Evolutionary conservation across 30 jellyfish, hydroid and myxozoan genomes (phyloP), one percentile per base, ranked within the genome.

Genomic region (Cassiopea xamachana): DNA sequence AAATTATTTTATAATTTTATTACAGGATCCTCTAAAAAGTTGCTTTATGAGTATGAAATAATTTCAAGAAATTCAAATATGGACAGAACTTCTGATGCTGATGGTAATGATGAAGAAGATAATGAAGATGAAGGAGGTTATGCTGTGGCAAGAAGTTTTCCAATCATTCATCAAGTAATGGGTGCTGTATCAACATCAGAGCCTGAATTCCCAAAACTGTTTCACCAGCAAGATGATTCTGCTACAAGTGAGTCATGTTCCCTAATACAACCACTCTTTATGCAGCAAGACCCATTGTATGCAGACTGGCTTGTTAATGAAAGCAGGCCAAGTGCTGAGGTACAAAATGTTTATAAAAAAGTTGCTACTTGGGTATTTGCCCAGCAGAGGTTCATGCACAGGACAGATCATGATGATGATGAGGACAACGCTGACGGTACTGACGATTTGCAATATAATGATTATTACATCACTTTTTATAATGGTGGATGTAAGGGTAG

Each of bases 281-380:
- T 39, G 7, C 87, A 15, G 19, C 27, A 67, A 8, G 96, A 91
- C 72, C 93, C 96, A 45, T 80, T 87, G 77, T 88, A 85, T 71
- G 90, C 68, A 79, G 78, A 67, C 49, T 44, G 79, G 77, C 27
- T 39, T 18, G 80, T 43, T 71, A 27, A 71, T 71, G 82, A 60
- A n/a, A 81, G 50, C 43, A 48, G 49, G 5, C 61, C 72, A 10
- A 92, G 82, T 43, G 68, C 47, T 27, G 92, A 69, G 1, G 89
- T 81, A 8, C 90, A 84, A 73, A 88, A 79, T 81, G 97, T 90
- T 44, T 90, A 96, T 70, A 94, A 88, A 61, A 94, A 94, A 48
- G 99, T 96, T 4, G 98, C 99, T 2, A 88, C 81, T 62, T 96
- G 99, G 99, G 98, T 96, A 9, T 90, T 85, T 47, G 79, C 98